phyloP scores from a whole-genome alignment of 2,113 vertebrate species.

The Dipodomys ordii region DNA sequence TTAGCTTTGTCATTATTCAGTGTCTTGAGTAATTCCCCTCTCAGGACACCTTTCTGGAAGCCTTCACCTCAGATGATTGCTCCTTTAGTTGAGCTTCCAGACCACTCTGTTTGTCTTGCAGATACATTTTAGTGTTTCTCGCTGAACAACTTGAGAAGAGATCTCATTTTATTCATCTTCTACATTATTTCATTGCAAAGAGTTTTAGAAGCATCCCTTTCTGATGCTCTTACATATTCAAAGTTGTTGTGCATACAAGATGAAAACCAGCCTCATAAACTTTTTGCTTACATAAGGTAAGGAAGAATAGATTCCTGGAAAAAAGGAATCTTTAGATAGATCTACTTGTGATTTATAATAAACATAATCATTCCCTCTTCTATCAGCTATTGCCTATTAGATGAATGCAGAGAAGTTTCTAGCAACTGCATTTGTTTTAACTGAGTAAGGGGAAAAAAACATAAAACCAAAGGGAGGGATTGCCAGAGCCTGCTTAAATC shows the following conservation, averaged over 20 bases:
- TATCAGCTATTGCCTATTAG: slow-evolving; percentile 49
- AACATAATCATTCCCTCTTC: not conserved
- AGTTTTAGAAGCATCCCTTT: slow-evolving; percentile 18
- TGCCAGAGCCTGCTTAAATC: slow-evolving; percentile 38
- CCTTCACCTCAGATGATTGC: not conserved
- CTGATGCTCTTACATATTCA: not conserved
- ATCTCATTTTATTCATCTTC: slow-evolving; percentile 1
- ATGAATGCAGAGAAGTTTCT: slow-evolving; percentile 70
- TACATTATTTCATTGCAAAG: not conserved
- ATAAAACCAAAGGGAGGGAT: slow-evolving; percentile 53
- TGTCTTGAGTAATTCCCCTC: not conserved
- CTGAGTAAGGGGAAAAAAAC: slow-evolving; percentile 70
- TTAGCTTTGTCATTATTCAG: not conserved
- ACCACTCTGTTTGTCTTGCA: not conserved
- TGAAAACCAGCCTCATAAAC: not conserved
- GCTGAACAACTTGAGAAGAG: not conserved
- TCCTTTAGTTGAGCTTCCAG: not conserved
- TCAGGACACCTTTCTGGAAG: not conserved
- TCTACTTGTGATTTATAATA: slow-evolving; percentile 45
- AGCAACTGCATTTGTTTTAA: slow-evolving; percentile 68
- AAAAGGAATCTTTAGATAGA: slow-evolving; percentile 42
- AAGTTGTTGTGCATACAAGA: not conserved
- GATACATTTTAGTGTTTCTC: too few species aligned
- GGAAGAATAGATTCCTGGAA: slow-evolving; percentile 32
- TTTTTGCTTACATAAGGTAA: not conserved